A percentile compares a stretch with the other conserved stretches of the same genome.
Conservation (phyloP, 1,140 invertebrate genomes). For the Heliconius hermathena region DNA sequence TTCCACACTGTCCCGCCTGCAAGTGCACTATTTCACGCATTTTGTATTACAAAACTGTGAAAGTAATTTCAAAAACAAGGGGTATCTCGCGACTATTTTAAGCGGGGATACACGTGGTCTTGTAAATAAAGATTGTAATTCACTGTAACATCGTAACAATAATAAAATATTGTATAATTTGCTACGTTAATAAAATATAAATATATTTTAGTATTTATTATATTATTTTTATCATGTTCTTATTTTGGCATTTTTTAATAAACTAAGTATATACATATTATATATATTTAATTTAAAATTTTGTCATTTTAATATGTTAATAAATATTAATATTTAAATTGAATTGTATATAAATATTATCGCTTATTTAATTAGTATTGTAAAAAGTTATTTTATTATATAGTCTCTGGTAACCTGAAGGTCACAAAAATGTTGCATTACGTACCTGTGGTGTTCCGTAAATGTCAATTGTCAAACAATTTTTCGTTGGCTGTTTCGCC, state of each 20-base stretch:
- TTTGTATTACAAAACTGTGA: conserved; percentile 60
- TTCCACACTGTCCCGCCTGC: conserved; percentile 96
- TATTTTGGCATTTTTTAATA: background rate
- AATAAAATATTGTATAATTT: background rate
- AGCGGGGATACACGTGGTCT: conserved; percentile 40
- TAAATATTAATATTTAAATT: background rate
- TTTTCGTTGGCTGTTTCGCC: conserved; percentile 42
- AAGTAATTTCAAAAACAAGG: conserved; percentile 33
- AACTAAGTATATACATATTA: background rate
- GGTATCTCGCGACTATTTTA: conserved; percentile 49
- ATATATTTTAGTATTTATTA: background rate
- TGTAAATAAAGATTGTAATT: background rate
- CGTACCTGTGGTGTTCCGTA: conserved; percentile 21
- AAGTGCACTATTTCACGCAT: conserved; percentile 98
- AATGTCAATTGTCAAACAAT: conserved; percentile 47
- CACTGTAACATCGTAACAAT: background rate
- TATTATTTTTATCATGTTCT: background rate
- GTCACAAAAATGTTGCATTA: conserved; percentile 21
- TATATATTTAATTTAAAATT: too few species aligned
- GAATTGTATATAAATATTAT: background rate
- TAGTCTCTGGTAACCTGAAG: conserved; percentile 10
- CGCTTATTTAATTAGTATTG: background rate
- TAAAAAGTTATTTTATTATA: background rate
- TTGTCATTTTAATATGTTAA: background rate
- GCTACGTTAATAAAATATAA: background rate